Evolutionary conservation across 2,888 invertebrate species (phyloP).

Genomic region (Yponomeuta cagnagella): DNA sequence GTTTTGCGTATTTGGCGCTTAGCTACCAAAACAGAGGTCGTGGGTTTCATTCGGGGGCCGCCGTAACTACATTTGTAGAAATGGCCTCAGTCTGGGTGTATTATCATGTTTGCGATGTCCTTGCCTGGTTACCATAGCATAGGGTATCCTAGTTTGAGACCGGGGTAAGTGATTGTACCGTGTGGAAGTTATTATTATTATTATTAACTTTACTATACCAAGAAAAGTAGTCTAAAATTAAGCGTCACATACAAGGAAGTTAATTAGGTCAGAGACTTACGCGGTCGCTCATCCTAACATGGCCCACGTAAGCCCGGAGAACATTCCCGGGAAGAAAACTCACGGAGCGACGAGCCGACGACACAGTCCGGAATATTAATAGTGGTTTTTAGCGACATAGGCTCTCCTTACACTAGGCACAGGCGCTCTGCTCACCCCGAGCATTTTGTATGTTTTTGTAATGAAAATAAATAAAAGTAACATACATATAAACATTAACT

Average conservation of each 20-base stretch:
- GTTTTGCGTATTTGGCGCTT: too few relatives aligned
- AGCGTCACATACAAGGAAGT: background rate
- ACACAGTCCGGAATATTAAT: constrained; percentile 38
- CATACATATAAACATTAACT: too few relatives aligned
- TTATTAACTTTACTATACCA: background rate
- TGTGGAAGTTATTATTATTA: too few relatives aligned
- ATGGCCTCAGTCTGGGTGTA: too few relatives aligned
- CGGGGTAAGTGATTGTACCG: too few relatives aligned
- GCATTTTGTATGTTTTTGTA: background rate
- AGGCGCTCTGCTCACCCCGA: background rate
- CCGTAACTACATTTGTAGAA: too few relatives aligned
- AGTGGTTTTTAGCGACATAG: constrained; percentile 59
- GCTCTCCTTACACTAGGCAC: background rate
- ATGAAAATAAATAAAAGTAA: too few relatives aligned
- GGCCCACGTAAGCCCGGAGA: background rate
- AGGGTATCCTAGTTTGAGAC: too few relatives aligned
- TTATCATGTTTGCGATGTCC: too few relatives aligned
- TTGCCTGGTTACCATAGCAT: too few relatives aligned
- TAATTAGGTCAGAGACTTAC: constrained; percentile 3
- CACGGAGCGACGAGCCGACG: background rate
- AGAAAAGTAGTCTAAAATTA: background rate
- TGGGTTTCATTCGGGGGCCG: too few relatives aligned
- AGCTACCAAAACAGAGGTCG: too few relatives aligned
- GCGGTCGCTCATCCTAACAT: background rate
- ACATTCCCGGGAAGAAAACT: background rate